Conservation (phyloP, 2,888 invertebrate genomes). For the Tetranychus truncatus region DNA sequence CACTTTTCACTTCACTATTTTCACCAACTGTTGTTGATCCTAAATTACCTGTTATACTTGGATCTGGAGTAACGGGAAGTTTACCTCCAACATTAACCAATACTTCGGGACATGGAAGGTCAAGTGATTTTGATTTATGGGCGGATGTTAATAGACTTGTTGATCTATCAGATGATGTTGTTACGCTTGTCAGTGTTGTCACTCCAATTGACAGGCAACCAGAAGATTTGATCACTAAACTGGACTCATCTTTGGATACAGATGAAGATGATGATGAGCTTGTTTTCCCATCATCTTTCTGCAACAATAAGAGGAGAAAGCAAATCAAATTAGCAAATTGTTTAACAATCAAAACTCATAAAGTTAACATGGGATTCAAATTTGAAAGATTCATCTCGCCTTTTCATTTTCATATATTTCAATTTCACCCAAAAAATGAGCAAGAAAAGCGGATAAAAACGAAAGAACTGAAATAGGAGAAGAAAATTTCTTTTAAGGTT, state of each 20-base stretch:
- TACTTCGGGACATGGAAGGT: neutral
- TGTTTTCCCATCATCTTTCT: neutral
- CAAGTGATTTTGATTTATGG: constrained; percentile 9
- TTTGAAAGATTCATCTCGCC: no score
- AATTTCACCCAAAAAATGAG: no score
- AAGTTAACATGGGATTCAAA: no score
- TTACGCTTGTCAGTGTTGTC: no score
- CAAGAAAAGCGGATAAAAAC: no score
- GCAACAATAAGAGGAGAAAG: neutral
- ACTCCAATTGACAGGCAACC: neutral
- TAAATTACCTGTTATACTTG: neutral
- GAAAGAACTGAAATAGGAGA: no score
- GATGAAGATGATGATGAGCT: neutral
- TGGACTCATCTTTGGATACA: neutral
- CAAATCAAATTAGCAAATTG: no score
- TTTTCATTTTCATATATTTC: no score
- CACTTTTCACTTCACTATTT: neutral
- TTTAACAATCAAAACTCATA: no score
- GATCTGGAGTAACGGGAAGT: neutral
- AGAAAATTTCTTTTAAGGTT: no score
- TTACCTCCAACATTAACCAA: neutral
- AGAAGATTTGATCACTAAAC: neutral
- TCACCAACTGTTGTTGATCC: neutral
- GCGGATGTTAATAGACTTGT: neutral
- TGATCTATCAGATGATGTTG: neutral